Evolutionary conservation across 2,797 vertebrate species (phyloP).

Genomic region (Pygocentrus nattereri): DNA sequence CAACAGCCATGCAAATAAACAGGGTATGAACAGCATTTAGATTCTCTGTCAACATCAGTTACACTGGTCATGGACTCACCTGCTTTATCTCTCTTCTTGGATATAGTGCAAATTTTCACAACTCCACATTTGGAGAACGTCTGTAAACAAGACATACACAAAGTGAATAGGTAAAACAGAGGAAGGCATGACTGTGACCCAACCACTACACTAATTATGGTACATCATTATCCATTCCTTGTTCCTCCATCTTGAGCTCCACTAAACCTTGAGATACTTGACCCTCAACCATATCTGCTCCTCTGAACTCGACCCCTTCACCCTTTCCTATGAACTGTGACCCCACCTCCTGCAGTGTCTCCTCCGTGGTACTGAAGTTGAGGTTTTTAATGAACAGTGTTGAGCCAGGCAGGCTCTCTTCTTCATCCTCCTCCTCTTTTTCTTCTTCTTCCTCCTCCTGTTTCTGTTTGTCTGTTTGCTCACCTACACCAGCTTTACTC

Average conservation of each 20-base stretch:
- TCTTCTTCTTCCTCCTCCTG: constrained; percentile 45
- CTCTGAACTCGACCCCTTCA: background rate
- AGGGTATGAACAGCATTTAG: background rate
- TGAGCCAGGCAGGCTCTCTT: constrained; percentile 85
- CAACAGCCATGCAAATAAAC: background rate
- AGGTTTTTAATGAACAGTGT: constrained; percentile 97
- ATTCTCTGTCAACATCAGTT: background rate
- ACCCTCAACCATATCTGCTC: background rate
- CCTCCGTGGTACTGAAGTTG: constrained; percentile 90
- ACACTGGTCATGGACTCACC: constrained; percentile 72
- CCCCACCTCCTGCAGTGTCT: constrained; percentile 84
- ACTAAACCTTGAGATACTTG: background rate
- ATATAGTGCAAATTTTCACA: constrained; percentile 89
- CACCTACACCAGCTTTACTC: constrained; percentile 41
- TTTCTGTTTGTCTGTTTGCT: constrained; percentile 47
- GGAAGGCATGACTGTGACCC: background rate
- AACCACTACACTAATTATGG: background rate
- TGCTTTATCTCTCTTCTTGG: constrained; percentile 93
- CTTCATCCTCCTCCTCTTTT: constrained; percentile 80
- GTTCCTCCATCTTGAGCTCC: background rate
- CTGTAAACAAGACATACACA: constrained; percentile 69
- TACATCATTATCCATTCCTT: background rate
- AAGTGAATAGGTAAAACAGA: background rate
- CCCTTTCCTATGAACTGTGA: background rate
- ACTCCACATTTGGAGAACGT: constrained; percentile 88